phyloP scores from a whole-genome alignment of 2,113 vertebrate genomes.

The Onychostoma macrolepis region DNA sequence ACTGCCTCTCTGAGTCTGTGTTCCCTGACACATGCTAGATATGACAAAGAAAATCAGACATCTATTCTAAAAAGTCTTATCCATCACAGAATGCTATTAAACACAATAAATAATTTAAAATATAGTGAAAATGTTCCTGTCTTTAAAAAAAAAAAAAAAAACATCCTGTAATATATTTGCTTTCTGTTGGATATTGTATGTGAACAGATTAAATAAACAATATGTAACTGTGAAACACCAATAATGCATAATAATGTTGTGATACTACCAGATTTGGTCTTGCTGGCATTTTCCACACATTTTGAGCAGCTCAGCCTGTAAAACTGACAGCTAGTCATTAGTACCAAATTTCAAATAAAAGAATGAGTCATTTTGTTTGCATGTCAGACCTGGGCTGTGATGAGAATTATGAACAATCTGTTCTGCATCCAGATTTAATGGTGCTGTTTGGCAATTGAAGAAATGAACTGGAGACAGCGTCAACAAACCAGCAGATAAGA shows the following conservation, averaged over 20 bases:
- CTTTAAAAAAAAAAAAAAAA: background rate
- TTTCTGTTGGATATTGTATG: background rate
- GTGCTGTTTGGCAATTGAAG: background rate
- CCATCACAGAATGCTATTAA: background rate
- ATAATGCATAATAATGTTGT: background rate
- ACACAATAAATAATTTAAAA: background rate
- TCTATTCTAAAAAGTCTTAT: background rate
- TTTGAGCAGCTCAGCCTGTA: slow-evolving; percentile 9
- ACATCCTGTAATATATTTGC: background rate
- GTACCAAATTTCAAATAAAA: slow-evolving; percentile 30
- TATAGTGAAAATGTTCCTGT: background rate
- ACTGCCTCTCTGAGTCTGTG: no score
- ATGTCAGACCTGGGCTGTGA: slow-evolving; percentile 4
- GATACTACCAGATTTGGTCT: slow-evolving; percentile 6
- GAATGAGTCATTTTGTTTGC: slow-evolving; percentile 7
- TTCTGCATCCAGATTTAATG: slow-evolving; percentile 20
- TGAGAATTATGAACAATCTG: slow-evolving; percentile 38
- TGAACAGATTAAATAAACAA: background rate
- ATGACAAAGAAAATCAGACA: background rate
- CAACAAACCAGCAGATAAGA: slow-evolving; percentile 35
- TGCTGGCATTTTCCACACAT: slow-evolving; percentile 21
- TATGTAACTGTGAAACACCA: background rate
- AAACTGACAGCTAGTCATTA: slow-evolving; percentile 37
- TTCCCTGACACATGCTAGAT: no score
- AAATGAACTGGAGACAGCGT: slow-evolving; percentile 19